Conservation (phyloP, 2,888 invertebrate genomes). For the Melipona beecheii region DNA sequence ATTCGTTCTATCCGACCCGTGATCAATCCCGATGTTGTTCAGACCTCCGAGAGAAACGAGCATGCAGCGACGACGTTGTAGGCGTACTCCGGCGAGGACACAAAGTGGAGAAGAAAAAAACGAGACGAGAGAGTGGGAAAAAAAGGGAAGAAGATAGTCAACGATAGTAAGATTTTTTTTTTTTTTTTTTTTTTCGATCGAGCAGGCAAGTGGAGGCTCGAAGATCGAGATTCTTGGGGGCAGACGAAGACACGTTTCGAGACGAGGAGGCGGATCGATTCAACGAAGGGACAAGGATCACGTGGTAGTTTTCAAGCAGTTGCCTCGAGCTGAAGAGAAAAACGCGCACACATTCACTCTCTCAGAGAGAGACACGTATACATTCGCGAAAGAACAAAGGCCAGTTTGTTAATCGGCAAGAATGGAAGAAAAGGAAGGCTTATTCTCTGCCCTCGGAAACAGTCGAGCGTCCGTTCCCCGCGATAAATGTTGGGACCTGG, state of each 20-base stretch:
- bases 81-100: neutral
- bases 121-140: neutral
- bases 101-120: neutral
- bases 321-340: neutral
- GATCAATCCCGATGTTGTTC: conserved; percentile 64
- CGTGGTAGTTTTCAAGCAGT: neutral
- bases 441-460: conserved; percentile 42
- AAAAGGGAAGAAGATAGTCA: neutral
- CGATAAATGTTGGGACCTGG: conserved; percentile 71
- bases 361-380: neutral
- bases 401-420: conserved; percentile 5
- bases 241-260: neutral
- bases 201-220: neutral
- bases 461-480: conserved; percentile 58
- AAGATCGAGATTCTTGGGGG: conserved; percentile 46
- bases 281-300: neutral
- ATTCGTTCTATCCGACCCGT: conserved; percentile 56
- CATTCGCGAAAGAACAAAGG: neutral
- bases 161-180: conserved; percentile 18
- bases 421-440: conserved; percentile 2
- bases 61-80: conserved; percentile 28
- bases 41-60: conserved; percentile 28
- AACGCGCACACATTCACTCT: neutral
- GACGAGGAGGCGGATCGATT: neutral
- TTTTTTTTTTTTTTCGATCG: conserved; percentile 8